Conservation (phyloP, 1,140 invertebrate genomes). For the Drosophila tani region DNA sequence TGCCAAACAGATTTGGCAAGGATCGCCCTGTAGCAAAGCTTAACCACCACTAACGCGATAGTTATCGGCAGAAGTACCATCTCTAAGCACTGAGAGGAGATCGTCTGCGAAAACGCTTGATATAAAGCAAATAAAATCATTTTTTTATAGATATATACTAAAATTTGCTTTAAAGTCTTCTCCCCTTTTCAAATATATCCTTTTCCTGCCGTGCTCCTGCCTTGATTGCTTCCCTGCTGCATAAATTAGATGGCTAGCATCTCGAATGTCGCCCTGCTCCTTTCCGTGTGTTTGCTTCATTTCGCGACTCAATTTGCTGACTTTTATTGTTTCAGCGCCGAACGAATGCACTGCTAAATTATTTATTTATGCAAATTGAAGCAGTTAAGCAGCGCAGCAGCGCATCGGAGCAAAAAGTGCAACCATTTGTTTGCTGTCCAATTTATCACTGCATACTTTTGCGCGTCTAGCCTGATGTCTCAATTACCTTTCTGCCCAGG, state of each 20-base stretch:
- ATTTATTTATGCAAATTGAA: constrained; percentile 83
- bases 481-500: constrained; percentile 45
- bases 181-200: not conserved
- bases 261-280: not conserved
- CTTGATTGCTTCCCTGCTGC: constrained; percentile 52
- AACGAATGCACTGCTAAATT: constrained; percentile 67
- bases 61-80: too few species aligned
- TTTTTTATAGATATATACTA: not conserved
- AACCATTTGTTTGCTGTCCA: constrained; percentile 60
- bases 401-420: constrained; percentile 51
- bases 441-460: constrained; percentile 77
- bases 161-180: not conserved
- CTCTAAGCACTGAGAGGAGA: too few species aligned
- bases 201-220: not conserved
- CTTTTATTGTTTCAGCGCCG: constrained; percentile 69
- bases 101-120: too few species aligned
- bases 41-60: too few species aligned
- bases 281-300: constrained; percentile 33
- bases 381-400: constrained; percentile 63
- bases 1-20: too few species aligned
- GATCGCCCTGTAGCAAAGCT: too few species aligned
- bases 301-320: constrained; percentile 78
- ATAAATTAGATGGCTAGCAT: constrained; percentile 62
- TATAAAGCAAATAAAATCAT: not conserved
- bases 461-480: constrained; percentile 62